Conservation (phyloP, 2,113 vertebrate species). For the Megaptera novaeangliae region DNA sequence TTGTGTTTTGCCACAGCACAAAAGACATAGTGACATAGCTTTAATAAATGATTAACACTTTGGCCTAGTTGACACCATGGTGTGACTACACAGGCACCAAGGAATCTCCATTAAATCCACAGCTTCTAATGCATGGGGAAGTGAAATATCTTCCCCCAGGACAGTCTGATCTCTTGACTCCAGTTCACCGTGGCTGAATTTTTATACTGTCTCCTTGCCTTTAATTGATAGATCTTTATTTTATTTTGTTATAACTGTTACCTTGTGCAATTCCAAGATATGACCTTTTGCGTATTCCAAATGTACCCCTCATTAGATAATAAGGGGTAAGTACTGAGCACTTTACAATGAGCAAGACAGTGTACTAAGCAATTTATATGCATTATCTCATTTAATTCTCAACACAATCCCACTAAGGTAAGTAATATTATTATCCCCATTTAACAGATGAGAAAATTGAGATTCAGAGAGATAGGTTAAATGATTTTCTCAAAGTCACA, state of each 20-base stretch:
- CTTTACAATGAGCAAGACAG: not conserved
- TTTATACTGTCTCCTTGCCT: not conserved
- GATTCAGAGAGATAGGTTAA: not conserved
- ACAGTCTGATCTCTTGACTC: not conserved
- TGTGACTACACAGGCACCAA: not conserved
- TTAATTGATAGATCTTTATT: not conserved
- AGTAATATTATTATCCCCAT: not conserved
- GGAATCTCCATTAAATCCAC: not conserved
- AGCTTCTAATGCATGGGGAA: not conserved
- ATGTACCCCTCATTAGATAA: not conserved
- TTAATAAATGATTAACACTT: not conserved
- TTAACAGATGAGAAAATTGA: conserved; percentile 5
- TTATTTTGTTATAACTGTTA: not conserved
- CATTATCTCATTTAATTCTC: not conserved
- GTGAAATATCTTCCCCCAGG: not conserved
- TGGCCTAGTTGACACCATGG: not conserved
- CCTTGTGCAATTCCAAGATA: not conserved
- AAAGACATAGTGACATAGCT: not conserved
- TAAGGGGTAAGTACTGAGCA: not conserved
- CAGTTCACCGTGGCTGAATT: not conserved
- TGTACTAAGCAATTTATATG: not conserved
- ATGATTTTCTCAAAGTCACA: not conserved
- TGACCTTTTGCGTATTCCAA: not conserved
- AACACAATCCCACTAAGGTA: not conserved
- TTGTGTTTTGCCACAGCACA: conserved; percentile 4